Conservation (phyloP, 2,888 invertebrate species). For the Oxyteleia sp. region DNA sequence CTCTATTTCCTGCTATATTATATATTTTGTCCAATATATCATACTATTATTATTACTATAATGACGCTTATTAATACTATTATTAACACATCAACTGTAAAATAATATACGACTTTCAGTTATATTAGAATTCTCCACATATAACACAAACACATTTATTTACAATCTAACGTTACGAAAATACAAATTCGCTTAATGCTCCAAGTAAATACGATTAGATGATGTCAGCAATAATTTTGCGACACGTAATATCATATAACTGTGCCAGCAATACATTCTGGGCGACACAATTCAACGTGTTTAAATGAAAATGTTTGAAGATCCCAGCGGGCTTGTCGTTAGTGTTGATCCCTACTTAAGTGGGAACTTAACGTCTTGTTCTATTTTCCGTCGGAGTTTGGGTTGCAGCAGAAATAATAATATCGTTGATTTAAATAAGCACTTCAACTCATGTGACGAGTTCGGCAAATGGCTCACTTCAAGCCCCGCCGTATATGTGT, state of each 20-base stretch:
- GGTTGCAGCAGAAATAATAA: slow-evolving; percentile 41
- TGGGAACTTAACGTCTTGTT: slow-evolving; percentile 42
- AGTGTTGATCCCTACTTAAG: slow-evolving; percentile 52
- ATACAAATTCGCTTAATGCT: background rate
- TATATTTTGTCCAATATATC: too few relatives aligned
- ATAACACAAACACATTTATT: too few relatives aligned
- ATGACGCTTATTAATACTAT: too few relatives aligned
- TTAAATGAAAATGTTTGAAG: slow-evolving; percentile 47
- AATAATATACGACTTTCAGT: too few relatives aligned
- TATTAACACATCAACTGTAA: too few relatives aligned
- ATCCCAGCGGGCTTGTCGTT: slow-evolving; percentile 46
- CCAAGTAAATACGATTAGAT: slow-evolving; percentile 1
- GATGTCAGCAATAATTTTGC: slow-evolving; percentile 12
- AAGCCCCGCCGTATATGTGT: background rate
- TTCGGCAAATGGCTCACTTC: slow-evolving; percentile 42
- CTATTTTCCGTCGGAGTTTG: slow-evolving; percentile 22
- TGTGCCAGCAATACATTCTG: slow-evolving; percentile 1
- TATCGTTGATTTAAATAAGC: slow-evolving; percentile 54
- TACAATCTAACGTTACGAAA: background rate
- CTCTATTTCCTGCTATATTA: too few relatives aligned
- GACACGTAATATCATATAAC: slow-evolving; percentile 10
- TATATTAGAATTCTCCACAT: too few relatives aligned
- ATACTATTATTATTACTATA: too few relatives aligned
- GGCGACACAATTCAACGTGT: slow-evolving; percentile 18
- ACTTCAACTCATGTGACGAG: slow-evolving; percentile 36